These are phyloP conservation scores for Mormyrus hasselquistii DNA, from an alignment of 2,797 vertebrate species.

Conservation along the genomic window DNA sequence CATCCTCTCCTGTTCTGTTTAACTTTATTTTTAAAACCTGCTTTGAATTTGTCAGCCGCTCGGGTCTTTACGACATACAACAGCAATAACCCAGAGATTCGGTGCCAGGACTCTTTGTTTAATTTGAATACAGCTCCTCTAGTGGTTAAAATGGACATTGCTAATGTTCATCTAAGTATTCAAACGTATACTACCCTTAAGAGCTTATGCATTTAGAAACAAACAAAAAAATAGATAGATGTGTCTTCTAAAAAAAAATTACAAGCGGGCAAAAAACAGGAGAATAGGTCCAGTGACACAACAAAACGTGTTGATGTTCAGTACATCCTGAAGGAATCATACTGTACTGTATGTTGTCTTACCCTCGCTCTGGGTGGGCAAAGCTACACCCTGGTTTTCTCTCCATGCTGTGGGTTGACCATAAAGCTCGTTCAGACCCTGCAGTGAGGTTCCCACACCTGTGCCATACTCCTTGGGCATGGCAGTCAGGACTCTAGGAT, in stretches of 20 bases:
- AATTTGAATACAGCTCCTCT: constrained; percentile 38
- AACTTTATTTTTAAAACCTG: neutral
- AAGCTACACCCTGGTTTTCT: neutral
- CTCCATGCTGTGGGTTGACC: neutral
- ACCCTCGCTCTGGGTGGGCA: neutral
- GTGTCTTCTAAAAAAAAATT: neutral
- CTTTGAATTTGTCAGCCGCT: neutral
- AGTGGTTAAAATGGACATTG: constrained; percentile 32
- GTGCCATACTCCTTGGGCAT: neutral
- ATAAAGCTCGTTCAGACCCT: neutral
- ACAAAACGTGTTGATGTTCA: neutral
- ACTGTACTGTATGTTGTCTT: neutral
- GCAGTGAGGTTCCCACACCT: neutral
- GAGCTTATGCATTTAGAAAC: neutral
- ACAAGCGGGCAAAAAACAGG: neutral
- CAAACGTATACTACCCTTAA: neutral
- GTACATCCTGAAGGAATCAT: neutral
- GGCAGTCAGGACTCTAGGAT: neutral
- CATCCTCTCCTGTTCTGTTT: neutral
- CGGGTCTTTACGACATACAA: neutral
- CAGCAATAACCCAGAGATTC: neutral
- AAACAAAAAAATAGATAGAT: neutral
- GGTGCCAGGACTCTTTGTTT: neutral
- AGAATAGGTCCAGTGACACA: neutral
- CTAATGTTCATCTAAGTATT: neutral